Evolutionary conservation across 2,888 invertebrate genomes (phyloP).

Genomic region (Epicampocera succincta): DNA sequence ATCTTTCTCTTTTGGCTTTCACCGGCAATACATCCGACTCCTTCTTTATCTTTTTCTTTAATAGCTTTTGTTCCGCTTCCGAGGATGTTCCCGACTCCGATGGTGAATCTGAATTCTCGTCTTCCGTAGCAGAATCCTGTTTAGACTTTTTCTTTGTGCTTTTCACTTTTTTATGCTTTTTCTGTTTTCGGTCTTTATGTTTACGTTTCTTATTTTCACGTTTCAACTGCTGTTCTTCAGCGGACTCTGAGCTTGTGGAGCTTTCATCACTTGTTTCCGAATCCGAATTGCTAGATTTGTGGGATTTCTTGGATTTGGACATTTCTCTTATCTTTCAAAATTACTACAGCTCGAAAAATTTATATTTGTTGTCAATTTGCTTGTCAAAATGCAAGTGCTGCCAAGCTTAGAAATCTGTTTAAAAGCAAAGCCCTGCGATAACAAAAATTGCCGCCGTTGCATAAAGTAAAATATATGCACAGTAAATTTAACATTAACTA

Average conservation of each 20-base stretch:
- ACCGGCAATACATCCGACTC: slow-evolving; percentile 7
- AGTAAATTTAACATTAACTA: too few species aligned
- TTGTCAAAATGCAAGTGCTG: slow-evolving; percentile 54
- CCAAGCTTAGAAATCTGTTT: slow-evolving; percentile 21
- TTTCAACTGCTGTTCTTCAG: slow-evolving; percentile 7
- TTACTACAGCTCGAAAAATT: not conserved
- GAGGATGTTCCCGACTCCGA: slow-evolving; percentile 33
- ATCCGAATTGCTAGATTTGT: slow-evolving; percentile 59
- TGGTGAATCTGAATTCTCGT: slow-evolving; percentile 18
- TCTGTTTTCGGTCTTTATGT: slow-evolving; percentile 55
- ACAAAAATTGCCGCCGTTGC: too few species aligned
- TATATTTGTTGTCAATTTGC: slow-evolving; percentile 11
- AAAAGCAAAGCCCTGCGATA: not conserved
- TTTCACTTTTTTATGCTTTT: slow-evolving; percentile 56
- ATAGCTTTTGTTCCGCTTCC: slow-evolving; percentile 16
- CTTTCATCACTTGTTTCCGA: slow-evolving; percentile 55
- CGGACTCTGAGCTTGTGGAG: slow-evolving; percentile 36
- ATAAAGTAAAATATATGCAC: too few species aligned
- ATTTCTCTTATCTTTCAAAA: slow-evolving; percentile 50
- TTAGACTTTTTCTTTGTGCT: slow-evolving; percentile 55
- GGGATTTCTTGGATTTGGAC: slow-evolving; percentile 68
- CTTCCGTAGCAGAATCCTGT: slow-evolving; percentile 37
- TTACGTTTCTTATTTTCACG: slow-evolving; percentile 51
- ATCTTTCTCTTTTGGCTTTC: slow-evolving; percentile 32
- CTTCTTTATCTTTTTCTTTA: slow-evolving; percentile 46